Evolutionary conservation across 2,797 vertebrate species (phyloP).

Genomic region (Champsocephalus gunnari): DNA sequence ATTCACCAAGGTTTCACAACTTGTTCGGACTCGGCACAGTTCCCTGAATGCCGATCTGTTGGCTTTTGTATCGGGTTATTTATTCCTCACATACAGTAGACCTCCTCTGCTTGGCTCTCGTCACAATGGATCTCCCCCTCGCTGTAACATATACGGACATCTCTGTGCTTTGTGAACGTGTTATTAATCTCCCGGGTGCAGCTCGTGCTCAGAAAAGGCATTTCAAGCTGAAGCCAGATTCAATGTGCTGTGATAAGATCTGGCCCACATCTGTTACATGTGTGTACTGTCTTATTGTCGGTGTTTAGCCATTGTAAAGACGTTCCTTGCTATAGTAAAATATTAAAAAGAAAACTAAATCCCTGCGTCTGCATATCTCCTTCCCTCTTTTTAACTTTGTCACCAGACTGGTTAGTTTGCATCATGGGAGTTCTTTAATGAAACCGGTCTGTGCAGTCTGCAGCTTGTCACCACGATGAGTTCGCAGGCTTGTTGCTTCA

Average conservation of each 20-base stretch:
- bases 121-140: conserved; percentile 20
- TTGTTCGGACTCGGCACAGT: conserved; percentile 19
- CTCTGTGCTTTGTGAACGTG: conserved; percentile 30
- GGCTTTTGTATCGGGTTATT: conserved; percentile 25
- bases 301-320: conserved; percentile 37
- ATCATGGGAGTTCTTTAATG: not conserved
- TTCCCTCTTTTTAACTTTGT: conserved; percentile 8
- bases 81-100: conserved; percentile 41
- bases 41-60: conserved; percentile 44
- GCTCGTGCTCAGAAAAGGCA: conserved; percentile 36
- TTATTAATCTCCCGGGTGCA: conserved; percentile 40
- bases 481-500: conserved; percentile 49
- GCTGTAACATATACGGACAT: conserved; percentile 34
- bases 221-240: conserved; percentile 28
- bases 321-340: conserved; percentile 39
- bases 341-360: conserved; percentile 43
- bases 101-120: not conserved
- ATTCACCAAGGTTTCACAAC: conserved; percentile 25
- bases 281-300: conserved; percentile 40
- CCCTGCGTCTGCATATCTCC: conserved; percentile 2
- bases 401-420: not conserved
- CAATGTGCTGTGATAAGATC: conserved; percentile 27
- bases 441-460: too few relatives aligned
- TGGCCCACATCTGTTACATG: conserved; percentile 45
- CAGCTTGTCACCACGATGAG: conserved; percentile 21